These are phyloP conservation scores for Gymnocheta viridis DNA, from an alignment of 2,888 invertebrate species.

Conservation along the genomic window DNA sequence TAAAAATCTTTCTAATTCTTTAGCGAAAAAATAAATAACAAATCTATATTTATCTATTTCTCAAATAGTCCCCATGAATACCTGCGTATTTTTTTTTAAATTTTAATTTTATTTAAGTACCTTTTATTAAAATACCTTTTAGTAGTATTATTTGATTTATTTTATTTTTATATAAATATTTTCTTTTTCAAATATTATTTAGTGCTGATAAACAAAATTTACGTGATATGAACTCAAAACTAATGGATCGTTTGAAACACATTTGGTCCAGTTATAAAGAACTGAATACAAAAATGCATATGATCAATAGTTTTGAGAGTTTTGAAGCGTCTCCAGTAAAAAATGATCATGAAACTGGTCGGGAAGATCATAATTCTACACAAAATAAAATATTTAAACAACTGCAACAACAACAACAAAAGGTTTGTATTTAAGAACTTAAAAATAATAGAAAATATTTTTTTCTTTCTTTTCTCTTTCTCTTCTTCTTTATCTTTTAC, in stretches of 20 bases:
- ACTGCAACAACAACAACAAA: slow-evolving; percentile 39
- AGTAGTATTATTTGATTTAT: slow-evolving; percentile 11
- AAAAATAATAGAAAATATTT: slow-evolving; percentile 51
- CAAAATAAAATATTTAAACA: slow-evolving; percentile 36
- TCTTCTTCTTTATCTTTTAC: slow-evolving; percentile 52
- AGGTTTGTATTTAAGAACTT: slow-evolving; percentile 59
- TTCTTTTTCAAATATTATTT: slow-evolving; percentile 48
- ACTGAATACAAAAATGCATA: slow-evolving; percentile 69
- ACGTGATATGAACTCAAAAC: slow-evolving; percentile 80
- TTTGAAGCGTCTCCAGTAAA: neutral
- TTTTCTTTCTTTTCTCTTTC: slow-evolving; percentile 65
- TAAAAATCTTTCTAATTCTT: no score
- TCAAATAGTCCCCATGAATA: no score
- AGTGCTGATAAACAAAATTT: slow-evolving; percentile 80
- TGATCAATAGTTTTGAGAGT: slow-evolving; percentile 41
- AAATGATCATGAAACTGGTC: slow-evolving; percentile 71
- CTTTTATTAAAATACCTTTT: no score
- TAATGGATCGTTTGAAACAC: slow-evolving; percentile 80
- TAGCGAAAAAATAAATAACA: no score
- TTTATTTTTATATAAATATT: slow-evolving; percentile 30
- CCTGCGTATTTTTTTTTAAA: neutral
- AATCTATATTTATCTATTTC: no score
- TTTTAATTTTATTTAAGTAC: slow-evolving; percentile 1
- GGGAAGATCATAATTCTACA: slow-evolving; percentile 76
- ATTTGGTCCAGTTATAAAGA: slow-evolving; percentile 81